Evolutionary conservation across 2,113 vertebrate genomes (phyloP).

Genomic region (Anseranas semipalmata): DNA sequence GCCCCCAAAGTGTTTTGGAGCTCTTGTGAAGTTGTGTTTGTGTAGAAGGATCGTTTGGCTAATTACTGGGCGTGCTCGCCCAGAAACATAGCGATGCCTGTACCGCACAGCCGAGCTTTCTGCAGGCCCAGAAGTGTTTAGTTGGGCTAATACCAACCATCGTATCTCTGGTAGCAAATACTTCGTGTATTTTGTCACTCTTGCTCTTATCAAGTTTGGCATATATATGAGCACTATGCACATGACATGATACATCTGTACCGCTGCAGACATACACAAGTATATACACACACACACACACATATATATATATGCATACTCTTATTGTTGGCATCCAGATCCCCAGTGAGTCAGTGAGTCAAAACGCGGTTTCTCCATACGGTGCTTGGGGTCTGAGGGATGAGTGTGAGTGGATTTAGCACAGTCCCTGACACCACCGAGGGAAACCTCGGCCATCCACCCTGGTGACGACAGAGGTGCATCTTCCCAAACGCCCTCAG

Average conservation of each 20-base stretch:
- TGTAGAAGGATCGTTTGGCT: background rate
- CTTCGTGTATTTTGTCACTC: background rate
- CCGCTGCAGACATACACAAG: background rate
- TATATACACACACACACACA: background rate
- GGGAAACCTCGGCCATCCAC: background rate
- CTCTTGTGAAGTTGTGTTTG: constrained; percentile 7
- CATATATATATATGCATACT: background rate
- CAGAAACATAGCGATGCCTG: background rate
- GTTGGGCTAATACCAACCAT: background rate
- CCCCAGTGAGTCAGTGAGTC: background rate
- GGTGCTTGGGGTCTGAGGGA: background rate
- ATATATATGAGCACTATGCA: background rate
- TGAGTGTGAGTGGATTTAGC: rapidly evolving
- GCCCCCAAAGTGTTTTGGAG: background rate
- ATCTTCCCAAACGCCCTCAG: background rate
- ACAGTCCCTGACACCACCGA: rapidly evolving
- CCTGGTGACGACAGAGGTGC: background rate
- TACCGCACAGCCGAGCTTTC: background rate
- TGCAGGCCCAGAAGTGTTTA: background rate
- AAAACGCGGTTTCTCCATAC: background rate
- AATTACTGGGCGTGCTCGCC: background rate
- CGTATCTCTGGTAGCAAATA: background rate
- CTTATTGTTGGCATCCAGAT: background rate
- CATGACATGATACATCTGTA: background rate
- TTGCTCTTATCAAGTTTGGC: background rate